These are phyloP conservation scores for Glaucopsyche alexis DNA, from an alignment of 2,888 invertebrate species.

Conservation along the genomic window DNA sequence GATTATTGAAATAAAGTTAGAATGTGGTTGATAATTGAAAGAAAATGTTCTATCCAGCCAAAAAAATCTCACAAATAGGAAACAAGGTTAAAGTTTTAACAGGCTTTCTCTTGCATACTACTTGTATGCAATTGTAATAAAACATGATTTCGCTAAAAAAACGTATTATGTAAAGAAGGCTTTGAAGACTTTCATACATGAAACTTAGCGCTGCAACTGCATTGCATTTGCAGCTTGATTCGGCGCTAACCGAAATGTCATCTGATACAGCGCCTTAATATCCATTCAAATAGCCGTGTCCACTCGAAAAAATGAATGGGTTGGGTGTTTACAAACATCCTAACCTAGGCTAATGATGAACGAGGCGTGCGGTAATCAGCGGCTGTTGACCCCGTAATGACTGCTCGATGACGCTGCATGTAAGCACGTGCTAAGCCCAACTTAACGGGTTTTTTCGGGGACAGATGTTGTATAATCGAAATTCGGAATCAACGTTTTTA, in stretches of 20 bases:
- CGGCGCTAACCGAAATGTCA: background rate
- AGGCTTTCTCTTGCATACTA: no score
- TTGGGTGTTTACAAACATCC: slow-evolving; percentile 77
- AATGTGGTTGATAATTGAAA: background rate
- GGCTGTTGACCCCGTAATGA: slow-evolving; percentile 77
- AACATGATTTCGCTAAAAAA: no score
- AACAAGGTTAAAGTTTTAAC: no score
- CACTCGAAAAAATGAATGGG: slow-evolving; percentile 29
- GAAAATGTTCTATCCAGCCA: background rate
- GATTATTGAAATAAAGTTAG: background rate
- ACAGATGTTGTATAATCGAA: slow-evolving; percentile 38
- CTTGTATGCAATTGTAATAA: no score
- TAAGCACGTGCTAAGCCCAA: slow-evolving; percentile 62
- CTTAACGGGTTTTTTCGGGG: slow-evolving; percentile 40
- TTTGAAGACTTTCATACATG: no score
- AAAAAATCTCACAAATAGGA: no score
- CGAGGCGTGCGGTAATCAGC: slow-evolving; percentile 77
- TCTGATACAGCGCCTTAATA: background rate
- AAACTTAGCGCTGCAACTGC: background rate
- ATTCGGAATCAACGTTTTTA: background rate
- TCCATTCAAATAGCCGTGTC: slow-evolving; percentile 21
- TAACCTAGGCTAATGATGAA: slow-evolving; percentile 80
- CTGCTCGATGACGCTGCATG: slow-evolving; percentile 77
- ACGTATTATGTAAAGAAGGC: no score
- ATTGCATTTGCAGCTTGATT: background rate